Percentiles rank a stretch among this genome's conserved stretches.
Evolutionary conservation across 2,797 vertebrate genomes (phyloP).

Genomic region (Rhinatrema bivittatum): DNA sequence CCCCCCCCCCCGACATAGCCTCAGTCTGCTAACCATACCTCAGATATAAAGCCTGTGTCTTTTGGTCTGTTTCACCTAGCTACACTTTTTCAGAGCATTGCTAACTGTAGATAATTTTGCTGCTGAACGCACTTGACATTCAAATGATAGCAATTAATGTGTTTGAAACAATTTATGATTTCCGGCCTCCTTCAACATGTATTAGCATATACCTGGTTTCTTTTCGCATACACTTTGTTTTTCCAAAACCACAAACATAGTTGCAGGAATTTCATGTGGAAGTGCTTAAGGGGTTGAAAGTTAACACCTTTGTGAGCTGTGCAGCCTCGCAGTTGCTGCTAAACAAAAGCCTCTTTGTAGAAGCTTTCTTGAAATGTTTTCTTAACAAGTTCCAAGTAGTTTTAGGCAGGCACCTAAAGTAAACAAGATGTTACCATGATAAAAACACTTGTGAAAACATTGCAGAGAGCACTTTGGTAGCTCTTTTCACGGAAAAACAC

Average conservation of each 20-base stretch:
- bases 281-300: constrained; percentile 96
- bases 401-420: constrained; percentile 98
- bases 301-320: constrained; percentile 96
- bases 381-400: constrained; percentile 99
- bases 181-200: constrained; percentile 58
- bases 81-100: too few relatives aligned
- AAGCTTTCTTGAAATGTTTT: constrained; percentile 95
- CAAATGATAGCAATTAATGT: constrained; percentile 53
- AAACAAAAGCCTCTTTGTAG: constrained; percentile 97
- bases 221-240: constrained; percentile 74
- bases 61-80: too few relatives aligned
- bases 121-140: constrained; percentile 31
- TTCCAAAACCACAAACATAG: constrained; percentile 72
- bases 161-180: constrained; percentile 64
- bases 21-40: too few relatives aligned
- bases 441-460: constrained; percentile 99
- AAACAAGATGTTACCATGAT: constrained; percentile 99
- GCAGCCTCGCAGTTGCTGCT: constrained; percentile 71
- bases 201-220: constrained; percentile 72
- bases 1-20: too few relatives aligned
- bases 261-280: constrained; percentile 90
- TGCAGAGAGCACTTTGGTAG: constrained; percentile 77
- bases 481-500: constrained; percentile 67
- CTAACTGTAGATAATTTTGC: constrained; percentile 40
- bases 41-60: too few relatives aligned